Evolutionary conservation across 2,888 invertebrate species (phyloP).

Genomic region (Lepidocyrtoides sp.): DNA sequence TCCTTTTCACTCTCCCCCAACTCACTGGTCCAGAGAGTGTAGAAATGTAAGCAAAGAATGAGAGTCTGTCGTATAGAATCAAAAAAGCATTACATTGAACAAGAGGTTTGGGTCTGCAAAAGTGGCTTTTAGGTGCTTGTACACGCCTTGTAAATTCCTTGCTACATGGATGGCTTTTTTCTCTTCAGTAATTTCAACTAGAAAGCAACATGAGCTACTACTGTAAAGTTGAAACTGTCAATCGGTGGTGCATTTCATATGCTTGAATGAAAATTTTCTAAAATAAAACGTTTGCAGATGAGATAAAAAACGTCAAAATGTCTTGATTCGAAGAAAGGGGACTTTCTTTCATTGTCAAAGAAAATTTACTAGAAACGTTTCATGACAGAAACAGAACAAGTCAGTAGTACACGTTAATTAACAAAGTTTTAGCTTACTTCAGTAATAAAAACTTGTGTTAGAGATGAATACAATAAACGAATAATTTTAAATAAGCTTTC

Average conservation of each 20-base stretch:
- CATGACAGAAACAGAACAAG: not conserved
- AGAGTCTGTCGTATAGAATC: not conserved
- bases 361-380: not conserved
- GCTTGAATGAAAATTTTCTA: no score
- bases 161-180: constrained; percentile 43
- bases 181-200: not conserved
- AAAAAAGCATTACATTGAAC: constrained; percentile 38
- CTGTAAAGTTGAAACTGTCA: not conserved
- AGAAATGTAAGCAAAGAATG: constrained; percentile 25
- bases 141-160: constrained; percentile 72
- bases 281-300: no score
- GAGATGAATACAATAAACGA: no score
- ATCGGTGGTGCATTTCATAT: no score
- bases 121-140: constrained; percentile 68
- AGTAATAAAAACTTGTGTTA: no score
- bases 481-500: no score
- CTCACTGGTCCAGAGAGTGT: constrained; percentile 41
- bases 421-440: no score
- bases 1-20: constrained; percentile 34
- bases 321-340: not conserved
- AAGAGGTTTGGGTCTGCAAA: constrained; percentile 39
- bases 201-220: not conserved
- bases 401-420: no score
- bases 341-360: not conserved
- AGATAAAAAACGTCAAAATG: no score